phyloP scores from a whole-genome alignment of 2,113 vertebrate species.

The Spilogale gracilis region DNA sequence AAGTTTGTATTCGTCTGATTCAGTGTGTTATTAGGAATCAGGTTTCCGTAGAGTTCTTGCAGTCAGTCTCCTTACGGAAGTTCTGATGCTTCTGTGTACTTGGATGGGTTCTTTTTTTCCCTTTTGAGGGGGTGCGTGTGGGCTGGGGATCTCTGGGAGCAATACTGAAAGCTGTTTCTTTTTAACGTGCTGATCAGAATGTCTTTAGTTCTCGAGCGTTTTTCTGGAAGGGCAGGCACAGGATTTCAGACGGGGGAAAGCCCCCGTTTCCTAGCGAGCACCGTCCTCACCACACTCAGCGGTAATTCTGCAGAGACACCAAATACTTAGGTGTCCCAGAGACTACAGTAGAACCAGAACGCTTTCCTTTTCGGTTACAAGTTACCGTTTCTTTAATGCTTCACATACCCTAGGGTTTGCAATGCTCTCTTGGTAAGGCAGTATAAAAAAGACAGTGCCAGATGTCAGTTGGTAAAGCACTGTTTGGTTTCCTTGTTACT shows the following conservation, averaged over 20 bases:
- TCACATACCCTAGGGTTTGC: background rate
- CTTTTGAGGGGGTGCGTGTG: background rate
- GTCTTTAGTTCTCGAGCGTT: background rate
- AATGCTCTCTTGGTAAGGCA: background rate
- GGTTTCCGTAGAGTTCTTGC: background rate
- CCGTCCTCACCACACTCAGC: background rate
- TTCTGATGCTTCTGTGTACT: background rate
- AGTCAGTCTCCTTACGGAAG: background rate
- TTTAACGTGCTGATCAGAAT: background rate
- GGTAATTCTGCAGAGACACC: background rate
- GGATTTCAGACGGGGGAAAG: conserved; percentile 13
- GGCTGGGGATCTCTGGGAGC: background rate
- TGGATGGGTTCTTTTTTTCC: background rate
- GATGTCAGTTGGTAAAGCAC: background rate
- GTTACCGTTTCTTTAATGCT: background rate
- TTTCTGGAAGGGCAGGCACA: conserved; percentile 37
- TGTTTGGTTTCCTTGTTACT: background rate
- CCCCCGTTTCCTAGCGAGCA: background rate
- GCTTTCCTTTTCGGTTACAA: background rate
- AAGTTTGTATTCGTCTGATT: background rate
- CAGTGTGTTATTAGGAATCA: background rate
- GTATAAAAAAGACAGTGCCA: background rate
- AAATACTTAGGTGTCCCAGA: background rate
- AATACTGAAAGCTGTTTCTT: background rate
- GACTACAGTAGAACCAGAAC: background rate